phyloP scores from a whole-genome alignment of 1,140 invertebrate genomes.

The Drosophila repletoides region DNA sequence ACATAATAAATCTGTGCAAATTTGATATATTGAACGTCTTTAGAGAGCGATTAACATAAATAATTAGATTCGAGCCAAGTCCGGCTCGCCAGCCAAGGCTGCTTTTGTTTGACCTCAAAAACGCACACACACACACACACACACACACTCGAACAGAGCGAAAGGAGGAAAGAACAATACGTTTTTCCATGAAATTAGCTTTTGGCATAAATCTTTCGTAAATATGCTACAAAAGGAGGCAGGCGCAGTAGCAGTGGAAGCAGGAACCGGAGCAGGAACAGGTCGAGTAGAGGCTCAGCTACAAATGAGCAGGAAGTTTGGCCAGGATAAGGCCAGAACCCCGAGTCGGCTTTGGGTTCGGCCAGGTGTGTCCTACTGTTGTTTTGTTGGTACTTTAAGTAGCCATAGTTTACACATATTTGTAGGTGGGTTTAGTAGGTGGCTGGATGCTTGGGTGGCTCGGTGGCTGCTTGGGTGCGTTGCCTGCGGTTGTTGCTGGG shows the following conservation, averaged over 20 bases:
- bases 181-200: slow-evolving; percentile 81
- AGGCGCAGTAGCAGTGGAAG: neutral
- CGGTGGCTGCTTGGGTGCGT: neutral
- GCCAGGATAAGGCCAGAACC: slow-evolving; percentile 8
- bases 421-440: slow-evolving; percentile 1
- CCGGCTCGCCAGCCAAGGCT: slow-evolving; percentile 24
- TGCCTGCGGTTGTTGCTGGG: slow-evolving; percentile 38
- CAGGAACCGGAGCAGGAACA: neutral
- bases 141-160: too few relatives aligned
- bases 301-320: slow-evolving; percentile 18
- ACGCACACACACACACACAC: neutral
- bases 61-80: slow-evolving; percentile 69
- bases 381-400: slow-evolving; percentile 57
- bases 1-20: slow-evolving; percentile 47
- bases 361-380: slow-evolving; percentile 42
- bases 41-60: slow-evolving; percentile 78
- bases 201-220: slow-evolving; percentile 77
- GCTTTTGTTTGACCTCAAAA: slow-evolving; percentile 60
- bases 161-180: slow-evolving; percentile 54
- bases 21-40: slow-evolving; percentile 63
- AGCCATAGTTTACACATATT: slow-evolving; percentile 69
- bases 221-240: slow-evolving; percentile 39
- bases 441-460: slow-evolving; percentile 10
- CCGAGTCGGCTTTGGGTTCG: slow-evolving; percentile 4
- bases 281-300: neutral